Conservation (phyloP, 1,140 invertebrate species). For the Protaetia brevitarsis region DNA sequence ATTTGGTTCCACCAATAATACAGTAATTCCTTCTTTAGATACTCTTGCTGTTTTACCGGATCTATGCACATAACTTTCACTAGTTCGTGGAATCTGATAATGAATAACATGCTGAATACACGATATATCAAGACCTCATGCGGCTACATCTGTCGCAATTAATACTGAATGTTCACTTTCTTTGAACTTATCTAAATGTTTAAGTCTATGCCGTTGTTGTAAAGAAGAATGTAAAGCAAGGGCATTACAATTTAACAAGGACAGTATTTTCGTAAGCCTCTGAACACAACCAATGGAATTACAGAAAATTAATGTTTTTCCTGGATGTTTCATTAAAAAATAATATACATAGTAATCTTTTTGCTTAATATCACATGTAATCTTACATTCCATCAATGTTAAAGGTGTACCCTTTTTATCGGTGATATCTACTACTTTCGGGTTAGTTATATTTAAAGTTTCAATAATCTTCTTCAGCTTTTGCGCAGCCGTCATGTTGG, state of each 20-base stretch:
- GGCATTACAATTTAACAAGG: slow-evolving; percentile 72
- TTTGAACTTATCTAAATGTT: slow-evolving; percentile 91
- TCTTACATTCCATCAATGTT: slow-evolving; percentile 78
- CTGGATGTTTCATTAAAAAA: slow-evolving; percentile 79
- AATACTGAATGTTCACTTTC: slow-evolving; percentile 71
- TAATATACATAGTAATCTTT: slow-evolving; percentile 96
- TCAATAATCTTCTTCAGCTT: slow-evolving; percentile 70
- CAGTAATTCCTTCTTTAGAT: slow-evolving; percentile 81
- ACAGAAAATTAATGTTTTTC: slow-evolving; percentile 93
- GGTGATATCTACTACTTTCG: slow-evolving; percentile 93
- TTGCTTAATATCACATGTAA: slow-evolving; percentile 72
- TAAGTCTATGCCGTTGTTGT: slow-evolving; percentile 90
- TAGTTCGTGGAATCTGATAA: slow-evolving; percentile 93
- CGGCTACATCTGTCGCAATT: slow-evolving; percentile 97
- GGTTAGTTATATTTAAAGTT: slow-evolving; percentile 78
- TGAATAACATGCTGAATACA: slow-evolving; percentile 94
- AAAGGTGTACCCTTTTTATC: slow-evolving; percentile 72
- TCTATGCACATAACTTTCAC: slow-evolving; percentile 94
- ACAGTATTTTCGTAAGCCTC: slow-evolving; percentile 78
- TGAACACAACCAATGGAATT: slow-evolving; percentile 94
- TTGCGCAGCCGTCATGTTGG: slow-evolving; percentile 65
- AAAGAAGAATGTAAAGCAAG: slow-evolving; percentile 91
- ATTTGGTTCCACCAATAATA: slow-evolving; percentile 86
- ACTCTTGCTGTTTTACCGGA: slow-evolving; percentile 94
- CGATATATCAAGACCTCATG: slow-evolving; percentile 93